Evolutionary conservation across 2,888 invertebrate species (phyloP).

Genomic region (Orthonychiurus folsomi): DNA sequence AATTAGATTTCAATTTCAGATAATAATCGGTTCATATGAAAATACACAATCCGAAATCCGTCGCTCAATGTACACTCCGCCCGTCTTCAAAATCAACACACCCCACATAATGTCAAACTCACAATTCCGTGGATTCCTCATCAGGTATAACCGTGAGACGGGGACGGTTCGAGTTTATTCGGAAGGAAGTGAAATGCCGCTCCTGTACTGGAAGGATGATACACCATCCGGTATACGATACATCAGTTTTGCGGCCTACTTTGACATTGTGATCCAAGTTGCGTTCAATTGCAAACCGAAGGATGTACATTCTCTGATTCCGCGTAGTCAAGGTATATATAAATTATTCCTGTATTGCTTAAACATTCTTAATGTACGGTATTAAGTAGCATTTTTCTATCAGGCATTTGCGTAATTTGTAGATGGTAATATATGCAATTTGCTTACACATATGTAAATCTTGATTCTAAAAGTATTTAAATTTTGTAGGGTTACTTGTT

Average conservation of each 20-base stretch:
- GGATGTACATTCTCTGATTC: conserved; percentile 12
- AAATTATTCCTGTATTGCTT: no score
- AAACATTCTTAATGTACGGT: no score
- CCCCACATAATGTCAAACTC: conserved; percentile 31
- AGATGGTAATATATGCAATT: no score
- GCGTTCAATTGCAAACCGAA: conserved; percentile 32
- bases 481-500: no score
- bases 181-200: conserved; percentile 29
- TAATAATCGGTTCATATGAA: conserved; percentile 32
- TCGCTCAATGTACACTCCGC: conserved; percentile 16
- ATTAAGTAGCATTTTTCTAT: no score
- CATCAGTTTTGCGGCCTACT: conserved; percentile 31
- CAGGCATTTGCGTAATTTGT: no score
- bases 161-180: conserved; percentile 23
- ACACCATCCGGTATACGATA: conserved; percentile 22
- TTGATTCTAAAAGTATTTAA: no score
- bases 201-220: conserved; percentile 27
- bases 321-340: no score
- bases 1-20: conserved; percentile 15
- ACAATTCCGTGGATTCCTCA: conserved; percentile 31
- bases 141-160: conserved; percentile 25
- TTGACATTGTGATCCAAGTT: conserved; percentile 27
- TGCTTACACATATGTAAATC: no score
- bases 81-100: conserved; percentile 23
- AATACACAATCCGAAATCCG: conserved; percentile 32